Base-by-base conservation (phyloP, 2,888 invertebrate species). In the Enoplolaimus lenunculus region DNA sequence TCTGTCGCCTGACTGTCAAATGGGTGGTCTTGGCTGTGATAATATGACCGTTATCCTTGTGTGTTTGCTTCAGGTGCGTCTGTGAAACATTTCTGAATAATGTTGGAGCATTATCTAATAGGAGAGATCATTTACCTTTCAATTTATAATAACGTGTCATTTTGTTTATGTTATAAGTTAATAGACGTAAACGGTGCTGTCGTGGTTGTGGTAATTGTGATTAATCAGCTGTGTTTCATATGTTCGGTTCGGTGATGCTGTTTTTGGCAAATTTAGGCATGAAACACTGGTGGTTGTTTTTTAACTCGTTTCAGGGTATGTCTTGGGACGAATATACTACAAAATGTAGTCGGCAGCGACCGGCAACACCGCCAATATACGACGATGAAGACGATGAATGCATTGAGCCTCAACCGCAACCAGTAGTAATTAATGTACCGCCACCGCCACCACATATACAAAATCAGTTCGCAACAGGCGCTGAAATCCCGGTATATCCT, bases 11-110 rank as follows among this genome's bases (percentile, higher is more conserved):
- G 95, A 97, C 84, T 91, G 92, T 78, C 90, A 92, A 78, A 93
- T 95, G 87, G 93, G 91, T 64, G 95, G 95, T 1, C 86, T 95
- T 62, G 97, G 97, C 75, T 94, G 95, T 82, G 97, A 98, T 84
- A 98, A 98, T 84, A 98, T 98, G 97, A 97, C 97, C 30, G 94
- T 93, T 1, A 87, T 94, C 45, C 84, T 78, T 3, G 75, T 79
- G 31, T 76, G 77, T 67, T 71, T 79, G 26, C 71, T 76, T 21
- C 75, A 76, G 31, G 74, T 73, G 13, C 72, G 74, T 67, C 69
- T 74, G 3, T 68, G 68, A 28, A 74, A 75, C 21, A 33, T 30
- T 0, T 71, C 74, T 3, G 73, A 72, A 35, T 70, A 70, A 1
- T 74, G 73, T 34, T 75, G 75, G 65, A 71, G 21, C 7, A 45